Base-by-base conservation (phyloP, 2,797 vertebrate genomes). In the Lagodon rhomboides region DNA sequence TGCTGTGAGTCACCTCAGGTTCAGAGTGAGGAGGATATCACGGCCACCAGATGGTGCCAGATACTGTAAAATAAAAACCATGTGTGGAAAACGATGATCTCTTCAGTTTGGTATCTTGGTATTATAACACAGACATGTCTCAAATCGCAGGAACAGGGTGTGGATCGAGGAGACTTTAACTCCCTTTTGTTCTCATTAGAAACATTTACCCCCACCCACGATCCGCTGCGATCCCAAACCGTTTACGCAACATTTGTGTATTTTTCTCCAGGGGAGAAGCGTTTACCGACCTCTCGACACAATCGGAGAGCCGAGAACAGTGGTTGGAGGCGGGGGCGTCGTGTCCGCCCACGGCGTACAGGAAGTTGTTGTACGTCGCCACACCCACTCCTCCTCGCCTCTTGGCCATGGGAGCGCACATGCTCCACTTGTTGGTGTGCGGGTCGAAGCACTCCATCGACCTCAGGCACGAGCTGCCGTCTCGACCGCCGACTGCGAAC, bases 391-490 rank as follows among this genome's bases (percentile, higher is more conserved):
- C 97, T 0, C 97, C 98, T 82, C 98, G 94, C 80, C 98, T 94
- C 90, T 99, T 99, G 25, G 97, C 95, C 98, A 99, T 99, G 0
- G 97, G 91, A 1, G 97, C 95, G 51, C 98, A 99, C 46, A 96
- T 88, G 73, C 96, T 98, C 98, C 98, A 99, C 85, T 99, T 99
- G 94, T 99, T 99, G 22, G 98, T 99, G 86, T 99, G 98, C 0
- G 98, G 98, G 79, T 99, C 98, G 44, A 99, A 99, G 55, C 96
- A 98, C 89, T 99, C 98, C 97, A 99, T 98, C 3, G 98, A 98
- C 89, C 97, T 96, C 63, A 99, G 93, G 72, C 98, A 99, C 0
- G 97, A 99, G 94, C 98, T 99, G 72, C 98, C 98, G 4, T 99
- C 98, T 55, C 97, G 93, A 18, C 98, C 98, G 0, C 98, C 98